Percentiles rank a stretch among this genome's conserved stretches.
Evolutionary conservation across 2,888 invertebrate genomes (phyloP).

Genomic region (Peribatodes rhomboidaria): DNA sequence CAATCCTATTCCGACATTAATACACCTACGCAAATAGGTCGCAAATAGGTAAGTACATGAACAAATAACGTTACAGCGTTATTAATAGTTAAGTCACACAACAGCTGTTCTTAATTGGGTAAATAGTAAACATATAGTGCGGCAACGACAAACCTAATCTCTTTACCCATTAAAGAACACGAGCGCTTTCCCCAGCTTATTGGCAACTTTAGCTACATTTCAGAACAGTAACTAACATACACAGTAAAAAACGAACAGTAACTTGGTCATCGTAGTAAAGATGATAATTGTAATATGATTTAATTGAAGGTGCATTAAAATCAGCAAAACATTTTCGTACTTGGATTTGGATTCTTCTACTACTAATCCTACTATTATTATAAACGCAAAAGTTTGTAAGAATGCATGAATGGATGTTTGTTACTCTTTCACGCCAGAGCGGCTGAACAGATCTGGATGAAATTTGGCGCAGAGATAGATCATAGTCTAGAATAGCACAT

Average conservation of each 20-base stretch:
- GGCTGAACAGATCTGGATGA: too few relatives aligned
- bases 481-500: too few relatives aligned
- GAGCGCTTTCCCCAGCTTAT: conserved; percentile 18
- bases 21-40: neutral
- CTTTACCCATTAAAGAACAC: conserved; percentile 10
- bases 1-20: neutral
- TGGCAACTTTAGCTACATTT: conserved; percentile 10
- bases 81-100: conserved; percentile 11
- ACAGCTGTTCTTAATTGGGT: conserved; percentile 31
- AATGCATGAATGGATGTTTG: too few relatives aligned
- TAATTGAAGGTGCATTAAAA: too few relatives aligned
- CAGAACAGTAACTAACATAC: neutral
- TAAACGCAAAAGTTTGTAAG: too few relatives aligned
- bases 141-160: conserved; percentile 29
- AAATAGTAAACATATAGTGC: conserved; percentile 22
- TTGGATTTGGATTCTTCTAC: too few relatives aligned
- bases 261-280: too few relatives aligned
- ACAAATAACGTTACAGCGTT: conserved; percentile 4
- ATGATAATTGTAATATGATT: too few relatives aligned
- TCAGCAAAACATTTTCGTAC: too few relatives aligned
- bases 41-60: conserved; percentile 4
- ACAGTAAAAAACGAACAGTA: neutral
- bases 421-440: too few relatives aligned
- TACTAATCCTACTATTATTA: too few relatives aligned
- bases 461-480: too few relatives aligned